Base-by-base conservation (phyloP, 2,797 vertebrate genomes). In the Erpetoichthys calabaricus region DNA sequence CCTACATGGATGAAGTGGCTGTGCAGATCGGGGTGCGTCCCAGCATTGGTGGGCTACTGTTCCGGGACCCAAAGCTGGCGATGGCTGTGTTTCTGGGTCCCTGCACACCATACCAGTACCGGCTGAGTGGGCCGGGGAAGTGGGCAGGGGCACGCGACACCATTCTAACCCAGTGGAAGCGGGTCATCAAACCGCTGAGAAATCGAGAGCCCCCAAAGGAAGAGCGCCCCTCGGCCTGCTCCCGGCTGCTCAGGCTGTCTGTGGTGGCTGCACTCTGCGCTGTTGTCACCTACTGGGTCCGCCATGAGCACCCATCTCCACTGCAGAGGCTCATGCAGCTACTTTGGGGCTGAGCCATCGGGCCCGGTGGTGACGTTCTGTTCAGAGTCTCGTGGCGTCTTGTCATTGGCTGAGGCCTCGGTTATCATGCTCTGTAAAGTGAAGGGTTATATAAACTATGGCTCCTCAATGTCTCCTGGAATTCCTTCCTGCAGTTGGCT, bases 1-100 rank as follows among this genome's bases (percentile, higher is more conserved):
- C 7, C 0, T 90, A 89, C 73, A 91, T 94, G 91, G 91, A 97
- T 0, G 88, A 91, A 47, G 57, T 98, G 3, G 89, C 91, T 49
- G 47, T 63, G 2, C 56, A 79, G 60, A 2, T 88, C 45, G 88
- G 86, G 0, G 86, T 82, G 52, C 71, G 45, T 59, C 90, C 91
- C 67, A 83, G 54, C 42, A 0, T 90, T 42, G 47, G 65, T 0
- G 41, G 53, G 45, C 62, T 91, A 56, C 67, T 89, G 63, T 70
- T 95, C 65, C 86, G 77, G 0, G 89, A 97, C 62, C 91, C 90
- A 58, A 80, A 57, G 54, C 45, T 97, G 62, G 86, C 78, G 0
- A 53, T 73, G n/a, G 69, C 70, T 2, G 44, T 95, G 61, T 0
- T 76, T 1, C 60, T 86, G 0, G 92, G 91, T 2, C 91, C 94